Percentiles rank a stretch among this genome's conserved stretches.
These are phyloP conservation scores for Nanorana parkeri DNA, from an alignment of 2,113 vertebrate genomes.

Conservation along the genomic window DNA sequence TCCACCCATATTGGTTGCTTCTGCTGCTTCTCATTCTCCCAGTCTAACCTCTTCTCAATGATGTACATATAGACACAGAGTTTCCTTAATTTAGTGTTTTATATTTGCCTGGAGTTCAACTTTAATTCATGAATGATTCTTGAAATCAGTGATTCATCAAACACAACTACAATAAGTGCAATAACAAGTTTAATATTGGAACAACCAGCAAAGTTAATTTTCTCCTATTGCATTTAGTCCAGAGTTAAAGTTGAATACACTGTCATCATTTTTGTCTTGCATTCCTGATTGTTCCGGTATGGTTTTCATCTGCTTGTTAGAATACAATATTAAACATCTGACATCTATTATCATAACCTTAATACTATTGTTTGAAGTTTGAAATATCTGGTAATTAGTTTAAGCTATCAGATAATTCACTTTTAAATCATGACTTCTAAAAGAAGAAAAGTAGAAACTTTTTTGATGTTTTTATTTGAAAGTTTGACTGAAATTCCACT, in stretches of 20 bases:
- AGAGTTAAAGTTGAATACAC: background rate
- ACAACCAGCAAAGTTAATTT: background rate
- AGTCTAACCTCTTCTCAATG: too few species aligned
- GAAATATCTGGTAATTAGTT: constrained; percentile 42
- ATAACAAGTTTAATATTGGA: background rate
- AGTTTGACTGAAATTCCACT: constrained; percentile 11
- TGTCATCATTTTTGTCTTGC: constrained; percentile 8
- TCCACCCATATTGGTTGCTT: too few species aligned
- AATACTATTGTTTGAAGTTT: constrained; percentile 45
- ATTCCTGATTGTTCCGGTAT: constrained; percentile 20
- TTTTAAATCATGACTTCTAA: constrained; percentile 6
- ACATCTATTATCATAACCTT: constrained; percentile 15
- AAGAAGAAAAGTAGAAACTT: background rate
- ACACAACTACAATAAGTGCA: too few species aligned
- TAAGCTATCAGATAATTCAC: constrained; percentile 36
- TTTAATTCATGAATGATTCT: too few species aligned
- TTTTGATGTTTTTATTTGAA: constrained; percentile 38
- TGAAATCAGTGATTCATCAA: background rate
- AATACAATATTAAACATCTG: constrained; percentile 29
- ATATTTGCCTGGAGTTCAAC: too few species aligned
- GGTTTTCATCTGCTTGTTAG: constrained; percentile 39
- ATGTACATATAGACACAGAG: too few species aligned
- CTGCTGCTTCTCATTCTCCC: too few species aligned
- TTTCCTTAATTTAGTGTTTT: too few species aligned
- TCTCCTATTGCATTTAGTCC: background rate